Evolutionary conservation across 92 coral and sea anemone species (phyloP).

Genomic region (Epizoanthus ramosus): DNA sequence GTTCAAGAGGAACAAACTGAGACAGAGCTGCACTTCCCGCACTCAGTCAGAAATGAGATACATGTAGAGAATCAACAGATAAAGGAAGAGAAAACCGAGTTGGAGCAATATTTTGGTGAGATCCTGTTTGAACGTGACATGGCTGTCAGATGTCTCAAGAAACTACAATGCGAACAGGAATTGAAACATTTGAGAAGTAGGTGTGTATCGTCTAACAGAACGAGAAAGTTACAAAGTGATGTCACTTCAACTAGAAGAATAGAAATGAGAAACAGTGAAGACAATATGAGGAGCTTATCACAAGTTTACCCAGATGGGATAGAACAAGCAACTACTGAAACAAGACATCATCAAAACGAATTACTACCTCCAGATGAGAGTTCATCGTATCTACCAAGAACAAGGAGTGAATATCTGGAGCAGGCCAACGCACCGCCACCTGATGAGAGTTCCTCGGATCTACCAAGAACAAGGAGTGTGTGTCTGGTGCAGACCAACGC

Average conservation of each 20-base stretch:
- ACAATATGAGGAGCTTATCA: too few relatives aligned
- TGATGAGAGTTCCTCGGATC: too few relatives aligned
- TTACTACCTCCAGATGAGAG: not conserved
- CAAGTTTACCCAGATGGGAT: too few relatives aligned
- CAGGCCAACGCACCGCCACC: too few relatives aligned
- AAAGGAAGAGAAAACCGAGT: not conserved
- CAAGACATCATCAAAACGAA: too few relatives aligned
- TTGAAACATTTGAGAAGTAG: not conserved
- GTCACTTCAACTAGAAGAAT: not conserved
- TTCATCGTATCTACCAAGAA: not conserved
- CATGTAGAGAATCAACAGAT: not conserved
- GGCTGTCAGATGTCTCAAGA: not conserved
- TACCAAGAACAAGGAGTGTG: too few relatives aligned
- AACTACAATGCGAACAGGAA: not conserved
- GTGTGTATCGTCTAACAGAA: not conserved
- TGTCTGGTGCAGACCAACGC: too few relatives aligned
- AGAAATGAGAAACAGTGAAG: too few relatives aligned
- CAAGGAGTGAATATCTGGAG: too few relatives aligned
- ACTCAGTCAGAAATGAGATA: not conserved
- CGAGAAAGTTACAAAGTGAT: not conserved
- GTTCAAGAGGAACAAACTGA: not conserved
- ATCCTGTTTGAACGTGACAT: not conserved
- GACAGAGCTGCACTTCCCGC: not conserved
- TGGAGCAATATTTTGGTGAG: not conserved
- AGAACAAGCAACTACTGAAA: too few relatives aligned